These are phyloP conservation scores for Octodonta nipae DNA, from an alignment of 2,888 invertebrate genomes.

Conservation along the genomic window DNA sequence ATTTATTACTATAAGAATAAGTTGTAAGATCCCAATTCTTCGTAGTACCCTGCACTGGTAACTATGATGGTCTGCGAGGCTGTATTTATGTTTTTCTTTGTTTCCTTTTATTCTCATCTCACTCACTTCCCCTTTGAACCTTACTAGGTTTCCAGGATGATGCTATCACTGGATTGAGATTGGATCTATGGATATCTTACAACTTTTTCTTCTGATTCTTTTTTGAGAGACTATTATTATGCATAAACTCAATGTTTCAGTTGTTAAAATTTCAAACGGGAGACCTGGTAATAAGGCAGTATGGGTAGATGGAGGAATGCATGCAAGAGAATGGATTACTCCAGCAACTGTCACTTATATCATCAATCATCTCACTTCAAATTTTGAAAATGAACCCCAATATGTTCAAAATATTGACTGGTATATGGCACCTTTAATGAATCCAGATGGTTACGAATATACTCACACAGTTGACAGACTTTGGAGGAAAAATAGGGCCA, in stretches of 20 bases:
- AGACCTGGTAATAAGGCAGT: slow-evolving; percentile 41
- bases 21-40: no score
- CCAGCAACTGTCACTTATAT: slow-evolving; percentile 66
- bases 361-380: slow-evolving; percentile 55
- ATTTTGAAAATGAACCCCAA: slow-evolving; percentile 49
- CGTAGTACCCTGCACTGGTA: no score
- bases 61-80: no score
- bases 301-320: slow-evolving; percentile 55
- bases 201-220: no score
- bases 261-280: slow-evolving; percentile 54
- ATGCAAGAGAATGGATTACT: slow-evolving; percentile 83
- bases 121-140: no score
- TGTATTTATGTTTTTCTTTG: no score
- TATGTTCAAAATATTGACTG: slow-evolving; percentile 70
- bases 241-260: slow-evolving; percentile 4
- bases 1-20: no score
- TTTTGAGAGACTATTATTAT: neutral
- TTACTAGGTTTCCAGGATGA: no score
- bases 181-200: no score
- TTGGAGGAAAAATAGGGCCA: slow-evolving; percentile 65
- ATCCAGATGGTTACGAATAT: slow-evolving; percentile 82
- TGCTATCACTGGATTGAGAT: no score
- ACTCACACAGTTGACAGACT: slow-evolving; percentile 66
- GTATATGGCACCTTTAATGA: slow-evolving; percentile 61
- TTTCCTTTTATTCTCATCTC: no score